Base-by-base conservation (phyloP, 2,888 invertebrate species). In the Trissonchulus latispiculum region DNA sequence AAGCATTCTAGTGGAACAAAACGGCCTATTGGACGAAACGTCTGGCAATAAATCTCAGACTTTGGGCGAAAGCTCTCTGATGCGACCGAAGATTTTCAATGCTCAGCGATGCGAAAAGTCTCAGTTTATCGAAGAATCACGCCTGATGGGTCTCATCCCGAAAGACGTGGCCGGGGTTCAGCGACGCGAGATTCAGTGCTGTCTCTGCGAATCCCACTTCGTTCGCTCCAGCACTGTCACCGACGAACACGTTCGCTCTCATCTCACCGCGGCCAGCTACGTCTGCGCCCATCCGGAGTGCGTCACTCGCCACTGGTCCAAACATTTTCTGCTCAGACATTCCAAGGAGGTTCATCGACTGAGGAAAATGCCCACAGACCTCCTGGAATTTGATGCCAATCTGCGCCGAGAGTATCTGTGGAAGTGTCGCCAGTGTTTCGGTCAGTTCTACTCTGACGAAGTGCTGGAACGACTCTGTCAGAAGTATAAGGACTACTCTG, bases 171-270 rank as follows among this genome's bases (percentile, higher is more conserved):
- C 69, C 0, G 75, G 76, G 61, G 75, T 76, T 28, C 61, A 66
- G 23, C 36, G 36, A 2, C 68, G 75, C 3, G 76, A 77, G 64
- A 32, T 61, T 18, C 31, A 69, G 28, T 77, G 77, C 67, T 64
- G 15, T 2, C 23, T 75, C 1, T 77, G 77, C 72, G 37, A 36
- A 23, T 36, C 36, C 3, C 68, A 75, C 67, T 66, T 77, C 3
- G 71, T 75, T 18, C 36, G 73, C 2, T 68, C 62, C 35, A 62
- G 18, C 2, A 15, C 61, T 3, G 48, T 77, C 29, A 48, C 75
- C 61, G 76, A 77, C 69, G 77, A 77, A 32, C 77, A 77, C 72
- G 73, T 67, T 1, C 74, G 77, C 23, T 70, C 66, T 1, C 77
- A 77, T 48, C 36, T 77, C 29, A 69, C 73, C 1, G 31, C 33